Base-by-base conservation (phyloP, 2,113 vertebrate species). In the Pelecanus crispus region DNA sequence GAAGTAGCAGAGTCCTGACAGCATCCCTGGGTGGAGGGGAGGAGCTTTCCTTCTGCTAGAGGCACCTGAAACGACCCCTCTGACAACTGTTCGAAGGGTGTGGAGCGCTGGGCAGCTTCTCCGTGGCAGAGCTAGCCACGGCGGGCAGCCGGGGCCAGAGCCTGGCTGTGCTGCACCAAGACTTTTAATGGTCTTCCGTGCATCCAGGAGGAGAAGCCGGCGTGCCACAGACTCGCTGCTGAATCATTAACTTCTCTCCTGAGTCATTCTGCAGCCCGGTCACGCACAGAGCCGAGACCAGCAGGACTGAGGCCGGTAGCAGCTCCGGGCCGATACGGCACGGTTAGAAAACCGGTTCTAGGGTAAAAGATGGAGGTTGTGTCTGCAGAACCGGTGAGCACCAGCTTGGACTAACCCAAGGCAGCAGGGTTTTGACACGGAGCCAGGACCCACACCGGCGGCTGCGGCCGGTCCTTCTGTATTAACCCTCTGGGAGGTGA, bases 251-350 rank as follows among this genome's bases (percentile, higher is more conserved):
- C 72, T 81, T 78, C 59, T 32, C 59, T 88, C 52, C 59, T 67
- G 94, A 91, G 86, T 84, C 96, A 67, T 86, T 59, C 91, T 84
- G 94, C 96, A 58, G 93, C 86, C 83, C 72, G 32, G 50, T 62
- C 88, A 50, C 59, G 13, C 28, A 25, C 62, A 32, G 56, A 52
- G 92, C 5, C 0, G 28, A 50, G 66, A 17, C 44, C 11, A 66
- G 72, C 1, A 0, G 55, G 20, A 22, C 77, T 53, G 59, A 67
- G 86, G 73, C n/a, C 56, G 19, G 65, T 17, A 52, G 55, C 1
- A 32, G 31, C 75, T 77, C 40, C 20, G 8, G 80, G 19, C 2
- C 7, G 14, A 52, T 32, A 26, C 2, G 1, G 7, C 0, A 0
- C 36, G 36, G 55, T 78, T 87, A 71, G 78, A 59, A 95, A 80